Base-by-base conservation (phyloP, 2,113 vertebrate species). In the Misgurnus anguillicaudatus region DNA sequence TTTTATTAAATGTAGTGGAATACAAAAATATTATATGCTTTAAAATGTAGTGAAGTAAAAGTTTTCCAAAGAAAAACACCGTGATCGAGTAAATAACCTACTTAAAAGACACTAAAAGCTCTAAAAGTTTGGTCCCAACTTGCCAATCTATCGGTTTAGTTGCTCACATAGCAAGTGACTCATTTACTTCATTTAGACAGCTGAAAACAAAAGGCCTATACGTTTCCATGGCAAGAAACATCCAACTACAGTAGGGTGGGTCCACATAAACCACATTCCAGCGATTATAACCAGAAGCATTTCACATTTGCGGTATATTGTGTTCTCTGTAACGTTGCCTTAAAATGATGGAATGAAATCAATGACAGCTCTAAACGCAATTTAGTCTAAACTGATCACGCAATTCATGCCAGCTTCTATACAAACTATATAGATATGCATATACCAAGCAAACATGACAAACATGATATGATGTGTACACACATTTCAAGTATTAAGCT, bases 41-140 rank as follows among this genome's bases (percentile, higher is more conserved):
- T 31, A 31, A 31, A 31, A 31, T 31, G 24, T 31, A 31, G 24
- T 31, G 24, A 31, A 31, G 24, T 31, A 31, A 31, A 31, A 31
- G 24, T 31, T 31, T 31, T 31, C 24, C 24, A 1, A 31, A 31
- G 24, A 31, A 31, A 31, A 31, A 31, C 24, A 31, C 24, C 24
- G 24, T 31, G 24, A 1, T 31, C 24, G 3, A 31, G 24, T 31
- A 31, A 1, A 31, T 31, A 31, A 3, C 24, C 24, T 31, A 31
- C 24, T 31, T 31, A 31, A 31, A 24, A 62, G 0, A 31, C 63
- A 57, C 0, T 9, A 1, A 57, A 83, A 41, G 60, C 88, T 77
- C 48, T 82, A 85, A 75, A 60, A 78, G 82, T 86, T 80, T 87
- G 87, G 86, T 77, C 83, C 83, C 66, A 7, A 57, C 17, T 16